Conservation (phyloP, 1,140 invertebrate genomes). For the Cydia splendana region DNA sequence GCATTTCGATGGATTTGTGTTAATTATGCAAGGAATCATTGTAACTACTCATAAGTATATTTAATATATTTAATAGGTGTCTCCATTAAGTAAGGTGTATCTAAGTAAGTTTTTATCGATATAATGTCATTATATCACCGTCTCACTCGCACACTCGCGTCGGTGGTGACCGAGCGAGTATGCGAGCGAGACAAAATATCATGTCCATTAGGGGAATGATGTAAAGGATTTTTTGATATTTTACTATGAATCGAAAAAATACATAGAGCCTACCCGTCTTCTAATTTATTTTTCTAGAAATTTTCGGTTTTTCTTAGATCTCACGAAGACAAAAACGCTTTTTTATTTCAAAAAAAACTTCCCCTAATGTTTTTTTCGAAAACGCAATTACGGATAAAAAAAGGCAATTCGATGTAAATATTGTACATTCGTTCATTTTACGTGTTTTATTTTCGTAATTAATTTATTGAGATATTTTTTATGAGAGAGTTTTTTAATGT, state of each 20-base stretch:
- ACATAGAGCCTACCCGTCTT: constrained; percentile 68
- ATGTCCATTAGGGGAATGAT: constrained; percentile 76
- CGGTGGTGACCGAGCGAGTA: constrained; percentile 35
- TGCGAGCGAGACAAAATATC: constrained; percentile 55
- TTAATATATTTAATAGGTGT: constrained; percentile 67
- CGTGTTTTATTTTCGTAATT: constrained; percentile 61
- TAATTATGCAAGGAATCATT: constrained; percentile 53
- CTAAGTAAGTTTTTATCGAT: constrained; percentile 74
- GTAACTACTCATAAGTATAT: constrained; percentile 68
- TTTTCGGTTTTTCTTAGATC: constrained; percentile 61
- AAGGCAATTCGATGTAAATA: constrained; percentile 70
- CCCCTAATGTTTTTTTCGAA: constrained; percentile 58
- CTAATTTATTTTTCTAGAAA: constrained; percentile 61
- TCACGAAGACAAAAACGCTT: constrained; percentile 46
- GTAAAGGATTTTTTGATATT: constrained; percentile 76
- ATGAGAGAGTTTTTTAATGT: constrained; percentile 66
- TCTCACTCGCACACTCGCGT: constrained; percentile 48
- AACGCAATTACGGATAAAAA: constrained; percentile 67
- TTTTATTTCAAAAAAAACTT: constrained; percentile 43
- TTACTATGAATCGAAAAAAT: constrained; percentile 75
- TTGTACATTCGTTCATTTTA: constrained; percentile 73
- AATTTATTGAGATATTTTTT: constrained; percentile 75
- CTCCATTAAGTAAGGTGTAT: constrained; percentile 72
- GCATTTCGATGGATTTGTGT: constrained; percentile 42
- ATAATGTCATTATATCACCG: constrained; percentile 63